Evolutionary conservation across 2,888 invertebrate species (phyloP), one percentile per base, ranked within the genome.

Genomic region (Drosophila robusta): DNA sequence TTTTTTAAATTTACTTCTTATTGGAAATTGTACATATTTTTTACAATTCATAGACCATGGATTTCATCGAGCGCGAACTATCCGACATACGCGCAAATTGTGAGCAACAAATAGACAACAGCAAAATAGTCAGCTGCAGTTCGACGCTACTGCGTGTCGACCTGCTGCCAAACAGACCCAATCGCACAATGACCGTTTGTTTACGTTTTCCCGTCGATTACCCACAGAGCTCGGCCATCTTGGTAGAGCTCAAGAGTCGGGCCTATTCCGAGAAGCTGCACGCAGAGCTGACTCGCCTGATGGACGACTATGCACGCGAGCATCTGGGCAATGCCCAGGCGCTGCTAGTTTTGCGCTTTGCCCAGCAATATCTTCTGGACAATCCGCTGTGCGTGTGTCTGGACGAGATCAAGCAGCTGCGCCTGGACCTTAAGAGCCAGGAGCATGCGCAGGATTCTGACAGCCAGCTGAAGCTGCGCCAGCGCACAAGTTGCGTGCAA

Each of bases 381-480:
- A 95, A 95, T 92, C 95, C 95, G 0, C 91, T 96, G 4, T 95
- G 94, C 85, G 95, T 95, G 62, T 96, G 95, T 80, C 95, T 95
- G 75, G 95, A 95, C 84, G 96, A 96, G 91, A 95, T 96, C 66
- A 93, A 93, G 65, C 90, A 92, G 45, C 89, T 96, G 54, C 95
- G 95, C 75, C 92, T 93, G 67, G 90, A 93, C 22, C 85, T 95
- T 4, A 90, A 70, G 29, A 24, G n/a, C 0, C 55, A 47, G 4
- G 70, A 51, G 6, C 6, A 14, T 5, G 8, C 80, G 3, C 85
- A 80, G 5, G 88, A 91, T 24, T 12, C 90, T 11, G 95, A 95
- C 84, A 88, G 87, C 6, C 94, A 94, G 80, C 88, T 96, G 4
- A 95, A 95, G 89, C 90, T 96, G 29, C 95, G 94, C 74, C 95